These are phyloP conservation scores for Troides helena DNA, from an alignment of 2,888 invertebrate species.

Conservation along the genomic window DNA sequence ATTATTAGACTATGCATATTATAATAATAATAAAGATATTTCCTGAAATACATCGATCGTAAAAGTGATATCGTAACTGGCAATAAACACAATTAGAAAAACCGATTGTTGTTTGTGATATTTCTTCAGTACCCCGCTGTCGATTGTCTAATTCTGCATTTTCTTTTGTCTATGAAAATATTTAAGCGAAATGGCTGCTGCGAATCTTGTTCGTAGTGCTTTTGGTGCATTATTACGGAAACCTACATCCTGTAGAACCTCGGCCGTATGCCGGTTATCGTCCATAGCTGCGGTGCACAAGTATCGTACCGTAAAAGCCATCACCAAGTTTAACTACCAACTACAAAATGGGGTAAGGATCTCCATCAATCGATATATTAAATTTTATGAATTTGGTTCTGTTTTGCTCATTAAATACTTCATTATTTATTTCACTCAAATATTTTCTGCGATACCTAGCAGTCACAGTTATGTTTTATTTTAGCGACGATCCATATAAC, in stretches of 20 bases:
- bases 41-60: no score
- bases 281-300: constrained; percentile 68
- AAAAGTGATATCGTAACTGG: not conserved
- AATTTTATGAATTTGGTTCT: constrained; percentile 28
- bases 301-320: constrained; percentile 53
- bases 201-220: constrained; percentile 70
- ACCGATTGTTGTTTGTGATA: constrained; percentile 10
- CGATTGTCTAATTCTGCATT: constrained; percentile 30
- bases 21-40: no score
- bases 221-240: constrained; percentile 70
- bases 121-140: constrained; percentile 6
- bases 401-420: not conserved
- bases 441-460: not conserved
- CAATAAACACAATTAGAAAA: not conserved
- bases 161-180: constrained; percentile 43
- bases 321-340: constrained; percentile 47
- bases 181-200: constrained; percentile 67
- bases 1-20: no score
- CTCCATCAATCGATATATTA: constrained; percentile 45
- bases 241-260: constrained; percentile 60
- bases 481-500: constrained; percentile 50
- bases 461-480: constrained; percentile 12
- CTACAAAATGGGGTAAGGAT: constrained; percentile 64
- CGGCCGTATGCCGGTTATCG: constrained; percentile 69
- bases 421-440: not conserved